phyloP scores from a whole-genome alignment of 2,113 vertebrate genomes.

The Calonectris borealis region DNA sequence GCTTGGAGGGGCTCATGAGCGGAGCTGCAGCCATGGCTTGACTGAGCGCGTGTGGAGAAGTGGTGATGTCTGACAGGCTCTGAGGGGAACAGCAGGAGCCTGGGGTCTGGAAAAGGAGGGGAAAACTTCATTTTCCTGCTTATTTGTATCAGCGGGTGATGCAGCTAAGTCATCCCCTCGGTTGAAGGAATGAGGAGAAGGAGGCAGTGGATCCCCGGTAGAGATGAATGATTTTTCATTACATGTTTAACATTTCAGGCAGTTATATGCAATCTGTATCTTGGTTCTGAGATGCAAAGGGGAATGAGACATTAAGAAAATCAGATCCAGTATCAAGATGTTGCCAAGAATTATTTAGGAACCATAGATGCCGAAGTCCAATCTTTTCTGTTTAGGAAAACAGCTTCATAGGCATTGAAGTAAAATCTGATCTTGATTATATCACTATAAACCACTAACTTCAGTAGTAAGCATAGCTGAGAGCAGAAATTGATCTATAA shows the following conservation, averaged over 20 bases:
- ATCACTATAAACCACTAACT: neutral
- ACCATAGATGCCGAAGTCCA: neutral
- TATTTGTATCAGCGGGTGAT: neutral
- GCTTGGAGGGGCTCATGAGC: neutral
- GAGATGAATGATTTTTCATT: neutral
- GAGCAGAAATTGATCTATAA: conserved; percentile 7
- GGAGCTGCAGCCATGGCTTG: accelerated
- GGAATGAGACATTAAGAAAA: neutral
- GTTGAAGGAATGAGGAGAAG: neutral
- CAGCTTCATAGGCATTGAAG: neutral
- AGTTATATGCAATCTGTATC: neutral
- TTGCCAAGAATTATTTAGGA: neutral
- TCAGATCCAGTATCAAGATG: neutral
- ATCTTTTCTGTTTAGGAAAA: neutral
- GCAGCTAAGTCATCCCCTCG: neutral
- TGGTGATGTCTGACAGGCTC: neutral
- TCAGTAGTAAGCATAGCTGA: neutral
- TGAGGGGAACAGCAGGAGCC: neutral
- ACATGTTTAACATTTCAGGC: neutral
- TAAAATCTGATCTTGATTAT: conserved; percentile 9
- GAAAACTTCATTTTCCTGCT: neutral
- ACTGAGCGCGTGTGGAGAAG: accelerated
- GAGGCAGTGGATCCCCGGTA: neutral
- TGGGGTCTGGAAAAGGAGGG: neutral
- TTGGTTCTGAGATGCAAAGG: neutral